Evolutionary conservation across 2,888 invertebrate species (phyloP).

Genomic region (Cerastis rubricosa): DNA sequence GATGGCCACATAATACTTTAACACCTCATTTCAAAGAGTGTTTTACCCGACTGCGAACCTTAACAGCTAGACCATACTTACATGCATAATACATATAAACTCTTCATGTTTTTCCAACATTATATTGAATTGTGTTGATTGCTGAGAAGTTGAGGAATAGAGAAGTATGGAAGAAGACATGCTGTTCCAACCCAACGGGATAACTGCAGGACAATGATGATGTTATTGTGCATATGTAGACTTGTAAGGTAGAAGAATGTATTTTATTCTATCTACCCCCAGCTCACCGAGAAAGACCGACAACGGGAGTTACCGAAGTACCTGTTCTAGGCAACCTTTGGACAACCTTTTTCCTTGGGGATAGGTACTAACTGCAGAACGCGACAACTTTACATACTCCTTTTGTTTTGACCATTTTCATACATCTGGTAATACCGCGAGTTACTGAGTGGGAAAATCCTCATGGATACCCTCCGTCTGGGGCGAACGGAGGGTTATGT

Average conservation of each 20-base stretch:
- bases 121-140: no score
- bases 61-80: background rate
- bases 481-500: no score
- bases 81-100: background rate
- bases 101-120: background rate
- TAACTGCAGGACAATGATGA: no score
- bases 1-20: slow-evolving; percentile 40
- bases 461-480: no score
- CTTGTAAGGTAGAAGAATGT: background rate
- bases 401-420: background rate
- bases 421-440: background rate
- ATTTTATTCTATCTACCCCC: background rate
- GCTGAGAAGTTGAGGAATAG: no score
- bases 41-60: slow-evolving; percentile 7
- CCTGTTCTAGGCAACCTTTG: background rate
- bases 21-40: slow-evolving; percentile 61
- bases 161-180: no score
- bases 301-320: background rate
- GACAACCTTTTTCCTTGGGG: background rate
- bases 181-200: no score
- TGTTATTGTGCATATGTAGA: no score
- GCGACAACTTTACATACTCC: background rate
- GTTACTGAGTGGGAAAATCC: no score
- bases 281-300: background rate
- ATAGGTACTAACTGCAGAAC: background rate